These are phyloP conservation scores for Eptatretus burgeri DNA, from an alignment of 2,113 vertebrate species.

Conservation along the genomic window DNA sequence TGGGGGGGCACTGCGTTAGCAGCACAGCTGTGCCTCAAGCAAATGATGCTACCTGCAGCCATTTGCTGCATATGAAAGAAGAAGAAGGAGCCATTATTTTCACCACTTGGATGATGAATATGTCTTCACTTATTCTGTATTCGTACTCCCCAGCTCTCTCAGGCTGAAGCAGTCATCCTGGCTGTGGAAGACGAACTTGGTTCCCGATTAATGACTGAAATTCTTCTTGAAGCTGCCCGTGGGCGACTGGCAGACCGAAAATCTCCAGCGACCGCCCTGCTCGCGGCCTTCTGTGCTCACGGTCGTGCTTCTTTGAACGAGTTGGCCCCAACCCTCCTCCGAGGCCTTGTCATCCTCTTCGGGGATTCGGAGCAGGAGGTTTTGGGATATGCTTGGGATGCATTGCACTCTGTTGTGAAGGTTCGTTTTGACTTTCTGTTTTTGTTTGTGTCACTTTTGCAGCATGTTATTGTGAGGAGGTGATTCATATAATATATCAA, in stretches of 20 bases:
- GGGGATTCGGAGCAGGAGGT: conserved; percentile 54
- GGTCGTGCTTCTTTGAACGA: conserved; percentile 54
- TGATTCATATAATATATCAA: too few species aligned
- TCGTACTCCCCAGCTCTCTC: too few species aligned
- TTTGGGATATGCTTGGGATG: conserved; percentile 78
- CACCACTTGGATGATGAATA: too few species aligned
- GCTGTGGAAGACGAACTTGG: conserved; percentile 74
- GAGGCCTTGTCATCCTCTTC: conserved; percentile 63
- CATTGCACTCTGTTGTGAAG: conserved; percentile 78
- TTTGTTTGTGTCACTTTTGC: too few species aligned
- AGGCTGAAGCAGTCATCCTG: conserved; percentile 27
- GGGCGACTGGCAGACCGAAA: too few species aligned
- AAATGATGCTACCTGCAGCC: too few species aligned
- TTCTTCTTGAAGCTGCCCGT: conserved; percentile 61
- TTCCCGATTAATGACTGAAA: conserved; percentile 69
- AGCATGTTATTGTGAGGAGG: too few species aligned
- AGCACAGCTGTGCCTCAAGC: too few species aligned
- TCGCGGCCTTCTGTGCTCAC: conserved; percentile 67
- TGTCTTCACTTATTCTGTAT: too few species aligned
- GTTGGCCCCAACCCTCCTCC: conserved; percentile 47
- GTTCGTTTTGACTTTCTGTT: conserved; percentile 16
- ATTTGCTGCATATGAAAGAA: too few species aligned
- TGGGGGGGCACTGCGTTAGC: too few species aligned
- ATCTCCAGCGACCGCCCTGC: conserved; percentile 31
- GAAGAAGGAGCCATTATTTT: too few species aligned